phyloP scores from a whole-genome alignment of 2,888 invertebrate species.

The Griposia aprilina region DNA sequence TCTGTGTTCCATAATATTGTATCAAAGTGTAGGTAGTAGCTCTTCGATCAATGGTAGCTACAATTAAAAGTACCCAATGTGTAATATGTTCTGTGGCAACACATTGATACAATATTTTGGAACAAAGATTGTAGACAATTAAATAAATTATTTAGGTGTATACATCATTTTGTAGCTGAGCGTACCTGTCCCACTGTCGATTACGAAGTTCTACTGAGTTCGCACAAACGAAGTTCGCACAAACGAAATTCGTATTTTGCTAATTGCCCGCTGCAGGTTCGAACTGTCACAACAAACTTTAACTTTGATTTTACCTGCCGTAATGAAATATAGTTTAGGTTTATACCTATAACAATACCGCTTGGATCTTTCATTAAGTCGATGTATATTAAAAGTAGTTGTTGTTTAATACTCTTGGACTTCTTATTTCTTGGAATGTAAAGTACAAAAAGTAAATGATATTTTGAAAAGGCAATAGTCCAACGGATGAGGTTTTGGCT shows the following conservation, averaged over 20 bases:
- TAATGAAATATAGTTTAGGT: not conserved
- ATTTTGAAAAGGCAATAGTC: not conserved
- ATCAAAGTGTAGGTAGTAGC: not conserved
- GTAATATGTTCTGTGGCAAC: not conserved
- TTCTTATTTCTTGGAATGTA: not conserved
- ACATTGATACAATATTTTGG: not conserved
- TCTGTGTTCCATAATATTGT: not conserved
- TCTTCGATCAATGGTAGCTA: no score
- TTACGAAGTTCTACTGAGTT: not conserved
- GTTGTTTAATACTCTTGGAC: not conserved
- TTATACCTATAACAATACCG: not conserved
- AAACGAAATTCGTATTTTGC: not conserved
- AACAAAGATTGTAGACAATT: not conserved
- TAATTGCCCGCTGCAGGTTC: not conserved
- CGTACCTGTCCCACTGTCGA: not conserved
- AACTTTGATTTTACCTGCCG: not conserved
- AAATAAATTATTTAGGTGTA: not conserved
- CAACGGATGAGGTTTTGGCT: not conserved
- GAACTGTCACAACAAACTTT: not conserved
- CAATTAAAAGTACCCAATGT: not conserved
- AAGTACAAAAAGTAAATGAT: not conserved
- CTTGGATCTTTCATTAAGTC: constrained; percentile 29
- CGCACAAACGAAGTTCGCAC: no score
- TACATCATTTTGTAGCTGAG: not conserved
- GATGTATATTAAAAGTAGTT: not conserved